Evolutionary conservation across 2,888 invertebrate genomes (phyloP).

Genomic region (Ochropleura plecta): DNA sequence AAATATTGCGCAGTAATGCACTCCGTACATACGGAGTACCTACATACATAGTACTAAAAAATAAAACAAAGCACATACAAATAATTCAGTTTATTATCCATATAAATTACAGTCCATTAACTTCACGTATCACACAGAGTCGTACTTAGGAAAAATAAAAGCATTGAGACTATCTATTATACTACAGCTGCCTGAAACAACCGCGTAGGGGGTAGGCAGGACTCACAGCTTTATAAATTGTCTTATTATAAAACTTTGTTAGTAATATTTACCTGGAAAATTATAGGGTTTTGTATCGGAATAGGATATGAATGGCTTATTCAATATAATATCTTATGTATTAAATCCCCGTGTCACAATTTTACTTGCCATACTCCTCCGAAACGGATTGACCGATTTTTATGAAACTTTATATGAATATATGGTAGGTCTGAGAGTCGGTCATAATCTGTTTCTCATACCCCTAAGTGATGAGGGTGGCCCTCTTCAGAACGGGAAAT

Average conservation of each 20-base stretch:
- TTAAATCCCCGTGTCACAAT: no score
- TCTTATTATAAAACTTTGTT: background rate
- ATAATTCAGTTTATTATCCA: constrained; percentile 80
- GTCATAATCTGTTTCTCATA: no score
- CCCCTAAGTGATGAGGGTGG: no score
- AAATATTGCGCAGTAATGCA: background rate
- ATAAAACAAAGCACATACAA: constrained; percentile 69
- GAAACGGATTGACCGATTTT: no score
- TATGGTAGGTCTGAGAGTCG: no score
- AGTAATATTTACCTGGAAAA: no score
- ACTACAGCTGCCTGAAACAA: constrained; percentile 60
- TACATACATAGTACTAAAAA: background rate
- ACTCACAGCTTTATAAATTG: constrained; percentile 39
- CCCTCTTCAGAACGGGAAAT: no score
- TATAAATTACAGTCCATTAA: constrained; percentile 83
- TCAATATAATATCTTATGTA: no score
- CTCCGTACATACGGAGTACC: background rate
- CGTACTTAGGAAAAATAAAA: constrained; percentile 65
- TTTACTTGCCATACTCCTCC: no score
- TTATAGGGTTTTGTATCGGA: no score
- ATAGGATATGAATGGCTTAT: no score
- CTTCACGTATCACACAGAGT: constrained; percentile 73
- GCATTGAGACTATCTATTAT: constrained; percentile 33
- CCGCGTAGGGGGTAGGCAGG: constrained; percentile 20
- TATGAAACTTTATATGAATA: no score